Base-by-base conservation (phyloP, 2,888 invertebrate species). In the Loripinus fragilis region DNA sequence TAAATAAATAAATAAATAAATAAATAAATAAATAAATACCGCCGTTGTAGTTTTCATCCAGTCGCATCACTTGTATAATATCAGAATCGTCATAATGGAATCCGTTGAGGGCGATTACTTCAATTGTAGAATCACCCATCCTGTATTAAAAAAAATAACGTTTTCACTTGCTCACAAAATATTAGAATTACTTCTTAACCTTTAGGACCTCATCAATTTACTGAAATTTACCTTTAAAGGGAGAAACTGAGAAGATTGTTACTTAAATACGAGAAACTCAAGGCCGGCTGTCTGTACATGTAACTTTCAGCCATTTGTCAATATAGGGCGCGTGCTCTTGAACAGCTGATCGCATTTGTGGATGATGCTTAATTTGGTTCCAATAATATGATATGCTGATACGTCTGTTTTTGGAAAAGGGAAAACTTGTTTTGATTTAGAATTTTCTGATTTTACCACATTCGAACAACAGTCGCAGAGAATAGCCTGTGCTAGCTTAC, bases 41-140 rank as follows among this genome's bases (percentile, higher is more conserved):
- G 20, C n/a, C 48, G 48, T 48, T 48, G 74, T 67, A 74, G 10
- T 74, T 67, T 25, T 67, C 30, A 30, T 74, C 52, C 0, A 74
- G 67, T 12, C 52, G 66, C 17, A 67, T 45, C 48, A 74, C 67
- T 23, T 66, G 38, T 8, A 74, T 50, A 8, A n/a, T 20, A 23
- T 64, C 65, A 15, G 38, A 45, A 45, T 65, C 72, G 48, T 72
- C 65, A 33, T 30, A 20, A 55, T 55, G 23, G 55, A 28, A 55
- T 28, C 55, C 55, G 28, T 55, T 55, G 8, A 55, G 7, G 8
- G 23, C 55, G 28, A 8, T 28, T 28, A 8, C 28, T 3, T 28
- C 5, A 23, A 28, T 55, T 7, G 28, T 17, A 2, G 28, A 55
- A 25, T 25, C 8, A 17, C 28, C 55, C 55, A 55, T 55, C 20